phyloP scores from a whole-genome alignment of 2,888 invertebrate genomes.

The Dyspetes luteomarginatus region DNA sequence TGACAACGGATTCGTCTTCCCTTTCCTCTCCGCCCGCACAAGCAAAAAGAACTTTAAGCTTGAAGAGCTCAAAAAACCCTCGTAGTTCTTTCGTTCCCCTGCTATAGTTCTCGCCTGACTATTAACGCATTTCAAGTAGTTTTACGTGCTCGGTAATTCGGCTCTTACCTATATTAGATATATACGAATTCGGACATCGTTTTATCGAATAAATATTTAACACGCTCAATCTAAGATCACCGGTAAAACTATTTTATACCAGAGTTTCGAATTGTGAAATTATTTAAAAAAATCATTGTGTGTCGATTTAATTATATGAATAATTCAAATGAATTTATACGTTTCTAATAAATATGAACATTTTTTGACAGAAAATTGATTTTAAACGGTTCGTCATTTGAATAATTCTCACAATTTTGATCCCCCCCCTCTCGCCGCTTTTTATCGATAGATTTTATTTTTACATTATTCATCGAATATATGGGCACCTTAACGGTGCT shows the following conservation, averaged over 20 bases:
- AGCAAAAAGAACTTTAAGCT: neutral
- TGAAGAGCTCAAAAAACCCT: constrained; percentile 16
- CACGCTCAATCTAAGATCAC: neutral
- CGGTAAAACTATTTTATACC: too few species aligned
- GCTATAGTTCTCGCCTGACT: constrained; percentile 19
- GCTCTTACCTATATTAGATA: too few species aligned
- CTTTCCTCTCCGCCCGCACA: constrained; percentile 50
- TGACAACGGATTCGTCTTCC: constrained; percentile 79
- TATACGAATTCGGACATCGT: constrained; percentile 7
- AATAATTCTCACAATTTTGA: neutral
- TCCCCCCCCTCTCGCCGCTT: neutral
- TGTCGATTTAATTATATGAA: neutral
- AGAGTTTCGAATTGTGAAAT: too few species aligned
- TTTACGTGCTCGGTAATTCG: constrained; percentile 46
- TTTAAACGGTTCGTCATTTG: too few species aligned
- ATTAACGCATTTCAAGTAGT: constrained; percentile 22
- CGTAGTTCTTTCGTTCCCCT: neutral
- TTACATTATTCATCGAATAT: constrained; percentile 22
- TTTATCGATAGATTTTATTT: constrained; percentile 25
- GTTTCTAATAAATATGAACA: neutral
- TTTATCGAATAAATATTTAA: neutral
- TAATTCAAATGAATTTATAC: neutral
- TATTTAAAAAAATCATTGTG: too few species aligned
- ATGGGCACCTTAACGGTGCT: constrained; percentile 37
- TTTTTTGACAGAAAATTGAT: neutral